These are phyloP conservation scores for Lepidurus arcticus DNA, from an alignment of 1,140 invertebrate species.

Conservation along the genomic window DNA sequence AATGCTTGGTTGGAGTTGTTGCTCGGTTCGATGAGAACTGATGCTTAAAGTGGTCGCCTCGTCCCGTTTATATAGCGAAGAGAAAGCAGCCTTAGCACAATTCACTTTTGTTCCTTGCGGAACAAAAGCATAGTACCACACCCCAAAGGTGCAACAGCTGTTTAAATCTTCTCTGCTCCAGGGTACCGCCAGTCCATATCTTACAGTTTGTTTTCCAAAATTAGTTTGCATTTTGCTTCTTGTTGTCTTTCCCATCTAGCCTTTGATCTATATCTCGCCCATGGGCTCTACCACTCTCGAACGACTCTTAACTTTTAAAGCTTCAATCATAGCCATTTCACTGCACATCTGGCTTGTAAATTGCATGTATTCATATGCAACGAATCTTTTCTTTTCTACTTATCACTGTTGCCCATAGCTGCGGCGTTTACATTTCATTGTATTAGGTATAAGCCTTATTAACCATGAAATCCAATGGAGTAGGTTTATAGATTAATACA, in stretches of 20 bases:
- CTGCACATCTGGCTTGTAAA: neutral
- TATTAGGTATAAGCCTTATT: too few relatives aligned
- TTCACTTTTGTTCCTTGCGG: neutral
- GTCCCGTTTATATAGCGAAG: conserved; percentile 10
- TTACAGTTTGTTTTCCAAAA: neutral
- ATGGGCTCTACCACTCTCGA: neutral
- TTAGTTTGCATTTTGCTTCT: neutral
- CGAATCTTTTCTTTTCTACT: too few relatives aligned
- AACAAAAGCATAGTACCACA: neutral
- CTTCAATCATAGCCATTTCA: neutral
- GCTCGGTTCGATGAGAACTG: conserved; percentile 1
- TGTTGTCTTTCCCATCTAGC: neutral
- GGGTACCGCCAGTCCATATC: neutral
- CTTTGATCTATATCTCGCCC: neutral
- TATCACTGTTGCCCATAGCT: too few relatives aligned
- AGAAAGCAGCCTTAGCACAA: neutral
- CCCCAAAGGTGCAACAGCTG: neutral
- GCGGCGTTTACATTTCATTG: too few relatives aligned
- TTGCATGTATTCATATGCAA: too few relatives aligned
- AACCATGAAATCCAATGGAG: too few relatives aligned
- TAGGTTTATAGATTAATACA: too few relatives aligned
- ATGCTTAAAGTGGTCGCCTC: neutral
- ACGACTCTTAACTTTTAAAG: neutral
- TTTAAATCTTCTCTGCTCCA: neutral
- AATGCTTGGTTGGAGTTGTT: neutral